Base-by-base conservation (phyloP, 2,113 vertebrate genomes). In the Larimichthys polyactis region DNA sequence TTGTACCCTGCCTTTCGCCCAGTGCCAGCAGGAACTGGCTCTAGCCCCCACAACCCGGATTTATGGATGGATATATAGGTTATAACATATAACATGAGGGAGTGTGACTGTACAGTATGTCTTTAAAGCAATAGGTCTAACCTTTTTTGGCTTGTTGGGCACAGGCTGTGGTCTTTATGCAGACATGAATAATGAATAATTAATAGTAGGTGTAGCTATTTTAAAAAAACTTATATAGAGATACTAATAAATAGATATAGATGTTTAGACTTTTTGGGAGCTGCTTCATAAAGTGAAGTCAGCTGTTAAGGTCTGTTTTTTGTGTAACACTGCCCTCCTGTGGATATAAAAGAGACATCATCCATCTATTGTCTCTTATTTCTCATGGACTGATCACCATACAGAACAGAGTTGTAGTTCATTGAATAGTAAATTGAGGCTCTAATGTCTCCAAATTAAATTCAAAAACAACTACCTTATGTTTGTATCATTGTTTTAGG, bases 281-380 rank as follows among this genome's bases (percentile, higher is more conserved):
- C 4, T n/a, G 49, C 8, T 19, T 22, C 49, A 16, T 11, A 43
- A 24, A 51, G 15, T 0, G 4, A 55, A 75, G 46, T 12, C 2
- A 11, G 20, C 4, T 29, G 27, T 62, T 27, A 16, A 19, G 15
- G 15, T 12, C 32, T 52, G 32, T 72, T 40, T 29, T 27, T 66
- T 69, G 68, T 73, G 17, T 24, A 57, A 87, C 55, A 87, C 58
- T 86, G 89, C 89, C 87, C 68, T 73, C 92, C 2, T 67, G 82
- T 91, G 92, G 85, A 44, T 2, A 51, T 3, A 22, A 17, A 51
- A 29, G 4, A 32, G 2, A 24, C 36, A 24, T 6, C 22, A 4
- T 48, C 6, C 24, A 36, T 54, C 32, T 7, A 46, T 67, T 78
- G 20, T 60, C 24, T 43, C 11, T 40, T 36, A 49, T 27, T 54